Percentiles rank a stretch among this genome's conserved stretches.
Evolutionary conservation across 2,888 invertebrate species (phyloP).

Genomic region (Drosophila demipolita): DNA sequence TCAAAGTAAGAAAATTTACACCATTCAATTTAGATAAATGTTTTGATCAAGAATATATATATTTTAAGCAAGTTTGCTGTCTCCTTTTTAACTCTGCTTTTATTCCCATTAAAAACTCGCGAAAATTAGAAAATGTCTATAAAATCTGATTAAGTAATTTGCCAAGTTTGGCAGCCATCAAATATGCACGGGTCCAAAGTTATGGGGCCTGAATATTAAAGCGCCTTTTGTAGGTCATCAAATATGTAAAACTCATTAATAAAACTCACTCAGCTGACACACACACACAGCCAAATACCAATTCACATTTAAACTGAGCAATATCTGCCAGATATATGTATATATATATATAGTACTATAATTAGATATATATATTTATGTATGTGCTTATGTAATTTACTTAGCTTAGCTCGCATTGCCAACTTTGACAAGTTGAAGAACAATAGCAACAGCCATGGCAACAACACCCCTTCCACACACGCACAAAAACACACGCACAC

Average conservation of each 20-base stretch:
- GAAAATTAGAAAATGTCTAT: slow-evolving; percentile 39
- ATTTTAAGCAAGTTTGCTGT: background rate
- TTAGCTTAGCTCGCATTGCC: slow-evolving; percentile 57
- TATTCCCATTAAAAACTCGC: slow-evolving; percentile 18
- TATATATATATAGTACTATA: background rate
- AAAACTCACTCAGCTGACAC: slow-evolving; percentile 43
- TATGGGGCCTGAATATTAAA: slow-evolving; percentile 63
- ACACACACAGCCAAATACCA: slow-evolving; percentile 14
- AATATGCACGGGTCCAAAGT: slow-evolving; percentile 70
- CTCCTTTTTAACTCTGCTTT: background rate
- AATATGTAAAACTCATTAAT: slow-evolving; percentile 72
- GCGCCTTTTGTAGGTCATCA: slow-evolving; percentile 65
- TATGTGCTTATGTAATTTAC: slow-evolving; percentile 67
- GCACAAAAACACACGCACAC: slow-evolving; percentile 4
- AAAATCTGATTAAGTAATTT: slow-evolving; percentile 76
- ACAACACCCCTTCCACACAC: slow-evolving; percentile 31
- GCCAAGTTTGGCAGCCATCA: slow-evolving; percentile 63
- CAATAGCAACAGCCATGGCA: slow-evolving; percentile 68
- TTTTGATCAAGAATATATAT: background rate
- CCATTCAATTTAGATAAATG: background rate
- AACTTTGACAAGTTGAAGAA: slow-evolving; percentile 74
- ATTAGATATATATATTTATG: slow-evolving; percentile 52
- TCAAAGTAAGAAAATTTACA: background rate
- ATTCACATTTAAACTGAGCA: slow-evolving; percentile 8
- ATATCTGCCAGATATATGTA: background rate